A percentile compares a stretch with the other conserved stretches of the same genome.
These are phyloP conservation scores for Amblyjoppa proteus DNA, from an alignment of 2,888 invertebrate species.

Conservation along the genomic window DNA sequence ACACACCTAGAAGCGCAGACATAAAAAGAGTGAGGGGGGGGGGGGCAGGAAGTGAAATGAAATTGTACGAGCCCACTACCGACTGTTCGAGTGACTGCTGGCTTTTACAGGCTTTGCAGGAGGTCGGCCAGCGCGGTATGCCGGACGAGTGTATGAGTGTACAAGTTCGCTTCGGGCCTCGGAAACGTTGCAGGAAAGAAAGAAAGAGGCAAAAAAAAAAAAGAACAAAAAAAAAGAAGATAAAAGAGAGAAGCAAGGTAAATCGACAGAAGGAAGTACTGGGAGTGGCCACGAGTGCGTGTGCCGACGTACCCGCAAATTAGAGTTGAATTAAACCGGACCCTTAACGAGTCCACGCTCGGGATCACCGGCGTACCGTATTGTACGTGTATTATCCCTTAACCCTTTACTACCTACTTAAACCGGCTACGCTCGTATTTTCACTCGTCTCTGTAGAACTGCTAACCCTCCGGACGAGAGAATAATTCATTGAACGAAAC, in stretches of 20 bases:
- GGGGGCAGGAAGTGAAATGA: slow-evolving; percentile 6
- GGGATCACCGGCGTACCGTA: not conserved
- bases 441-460: not conserved
- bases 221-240: not conserved
- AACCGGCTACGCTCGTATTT: not conserved
- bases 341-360: slow-evolving; percentile 10
- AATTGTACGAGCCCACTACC: slow-evolving; percentile 5
- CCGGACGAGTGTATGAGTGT: not conserved
- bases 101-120: slow-evolving; percentile 4
- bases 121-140: not conserved
- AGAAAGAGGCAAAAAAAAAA: not conserved
- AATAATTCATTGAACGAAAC: not conserved
- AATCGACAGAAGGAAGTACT: slow-evolving; percentile 23
- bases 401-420: slow-evolving; percentile 9
- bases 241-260: slow-evolving; percentile 13
- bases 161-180: not conserved
- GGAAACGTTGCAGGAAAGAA: slow-evolving; percentile 2
- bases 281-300: slow-evolving; percentile 21
- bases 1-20: slow-evolving; percentile 1
- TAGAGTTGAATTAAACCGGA: slow-evolving; percentile 19
- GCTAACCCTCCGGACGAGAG: not conserved
- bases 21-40: not conserved
- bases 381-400: not conserved
- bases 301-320: slow-evolving; percentile 22
- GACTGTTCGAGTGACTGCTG: slow-evolving; percentile 11